Conservation (phyloP, 2,113 vertebrate genomes). For the Triplophysa dalaica region DNA sequence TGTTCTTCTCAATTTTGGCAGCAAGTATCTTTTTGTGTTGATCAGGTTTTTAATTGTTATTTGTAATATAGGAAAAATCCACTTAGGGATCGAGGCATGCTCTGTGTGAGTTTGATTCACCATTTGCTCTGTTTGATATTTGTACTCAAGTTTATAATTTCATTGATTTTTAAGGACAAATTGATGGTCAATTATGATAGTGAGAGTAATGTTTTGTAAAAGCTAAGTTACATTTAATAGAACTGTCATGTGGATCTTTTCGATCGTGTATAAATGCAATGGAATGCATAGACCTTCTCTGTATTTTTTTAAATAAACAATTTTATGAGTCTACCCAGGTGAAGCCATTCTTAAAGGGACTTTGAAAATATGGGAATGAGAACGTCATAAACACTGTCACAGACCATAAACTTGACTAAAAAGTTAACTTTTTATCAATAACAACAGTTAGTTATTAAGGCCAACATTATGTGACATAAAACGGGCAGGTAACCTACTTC, state of each 20-base stretch:
- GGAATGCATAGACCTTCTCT: constrained; percentile 78
- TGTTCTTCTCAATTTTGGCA: constrained; percentile 44
- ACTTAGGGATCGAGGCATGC: constrained; percentile 52
- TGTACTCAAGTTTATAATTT: constrained; percentile 48
- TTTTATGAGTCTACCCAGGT: constrained; percentile 59
- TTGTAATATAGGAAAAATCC: constrained; percentile 48
- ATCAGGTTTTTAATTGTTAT: constrained; percentile 49
- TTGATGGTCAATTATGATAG: constrained; percentile 47
- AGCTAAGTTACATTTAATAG: constrained; percentile 69
- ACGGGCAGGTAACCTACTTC: neutral
- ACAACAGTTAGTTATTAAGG: neutral
- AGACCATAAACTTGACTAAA: neutral
- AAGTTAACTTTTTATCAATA: too few species aligned
- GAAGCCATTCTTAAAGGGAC: constrained; percentile 36
- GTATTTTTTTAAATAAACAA: constrained; percentile 94
- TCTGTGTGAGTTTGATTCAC: constrained; percentile 52
- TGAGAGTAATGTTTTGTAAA: constrained; percentile 48
- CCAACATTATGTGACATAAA: neutral
- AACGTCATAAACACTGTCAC: neutral
- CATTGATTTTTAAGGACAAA: constrained; percentile 44
- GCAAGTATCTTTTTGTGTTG: constrained; percentile 41
- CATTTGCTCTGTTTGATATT: constrained; percentile 58
- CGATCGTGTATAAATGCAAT: constrained; percentile 74
- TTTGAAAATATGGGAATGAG: constrained; percentile 1
- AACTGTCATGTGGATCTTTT: constrained; percentile 66